Conservation (phyloP, 1,140 invertebrate genomes). For the Atta cephalotes region DNA sequence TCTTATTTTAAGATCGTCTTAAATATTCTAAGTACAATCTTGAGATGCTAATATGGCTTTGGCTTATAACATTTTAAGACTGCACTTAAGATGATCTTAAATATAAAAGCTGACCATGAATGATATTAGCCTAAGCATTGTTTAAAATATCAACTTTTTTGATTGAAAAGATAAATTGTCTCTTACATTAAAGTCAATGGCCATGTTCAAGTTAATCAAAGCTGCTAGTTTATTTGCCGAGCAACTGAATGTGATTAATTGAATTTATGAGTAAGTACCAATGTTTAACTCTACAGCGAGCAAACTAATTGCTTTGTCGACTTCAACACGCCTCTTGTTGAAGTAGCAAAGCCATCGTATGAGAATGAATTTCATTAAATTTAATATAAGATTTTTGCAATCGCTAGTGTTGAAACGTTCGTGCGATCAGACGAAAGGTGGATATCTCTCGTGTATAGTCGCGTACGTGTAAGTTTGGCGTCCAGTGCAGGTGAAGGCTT, state of each 20-base stretch:
- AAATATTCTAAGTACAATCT: too few species aligned
- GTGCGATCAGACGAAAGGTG: constrained; percentile 30
- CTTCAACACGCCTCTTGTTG: neutral
- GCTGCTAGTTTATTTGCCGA: too few species aligned
- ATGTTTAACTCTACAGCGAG: too few species aligned
- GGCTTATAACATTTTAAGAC: too few species aligned
- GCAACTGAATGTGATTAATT: too few species aligned
- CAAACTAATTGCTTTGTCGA: too few species aligned
- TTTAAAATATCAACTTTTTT: neutral
- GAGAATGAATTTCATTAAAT: neutral
- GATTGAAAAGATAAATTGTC: neutral
- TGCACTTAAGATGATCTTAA: too few species aligned
- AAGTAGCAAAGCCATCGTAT: neutral
- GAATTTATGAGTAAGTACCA: too few species aligned
- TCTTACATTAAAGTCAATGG: neutral
- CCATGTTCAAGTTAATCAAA: too few species aligned
- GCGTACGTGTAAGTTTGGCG: constrained; percentile 59
- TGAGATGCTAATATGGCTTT: too few species aligned
- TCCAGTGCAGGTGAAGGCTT: constrained; percentile 82
- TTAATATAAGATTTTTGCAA: neutral
- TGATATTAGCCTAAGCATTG: neutral
- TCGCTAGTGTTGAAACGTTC: neutral
- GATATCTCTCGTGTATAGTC: neutral
- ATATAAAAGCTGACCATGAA: too few species aligned
- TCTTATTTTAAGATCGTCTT: too few species aligned